Evolutionary conservation across 2,113 vertebrate genomes (phyloP), one percentile per base, ranked within the genome.

Genomic region (Synchiropus splendidus): DNA sequence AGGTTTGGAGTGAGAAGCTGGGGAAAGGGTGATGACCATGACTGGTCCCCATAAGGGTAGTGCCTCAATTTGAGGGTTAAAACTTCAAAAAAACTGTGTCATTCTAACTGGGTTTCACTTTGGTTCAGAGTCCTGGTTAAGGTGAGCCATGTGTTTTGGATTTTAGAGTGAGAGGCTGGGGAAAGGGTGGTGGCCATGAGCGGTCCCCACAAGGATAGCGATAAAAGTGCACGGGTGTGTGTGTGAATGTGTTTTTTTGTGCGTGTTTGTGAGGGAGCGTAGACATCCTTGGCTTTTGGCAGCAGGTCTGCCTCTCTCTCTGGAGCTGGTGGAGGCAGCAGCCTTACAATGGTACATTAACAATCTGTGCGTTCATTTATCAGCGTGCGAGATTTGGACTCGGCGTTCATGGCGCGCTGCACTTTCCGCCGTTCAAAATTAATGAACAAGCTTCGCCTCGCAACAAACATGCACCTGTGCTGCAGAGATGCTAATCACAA

Each of bases 401-500:
- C 88, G 88, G 82, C 89, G 89, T 96, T 97, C 92, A 94, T 90
- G 92, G 92, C 92, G 88, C 88, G 79, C 89, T 94, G 92, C 90
- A 92, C 94, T 95, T 93, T 91, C 92, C 94, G 90, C 87, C 85
- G 92, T 90, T 88, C 92, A 91, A 91, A 98, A 98, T 97, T 94
- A 98, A 98, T 97, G 92, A 97, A 98, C 92, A 95, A 92, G 90
- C 90, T 91, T 95, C 89, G 89, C 92, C 92, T 94, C 86, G 88
- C 91, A 94, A 92, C 94, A 91, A 97, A 94, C 92, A 94, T 90
- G 94, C 94, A 98, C 94, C 94, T 97, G 94, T 93, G 92, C 89
- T 87, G 90, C 90, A 88, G 87, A 88, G 92, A 92, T 93, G 90
- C 89, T 92, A 93, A 97, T 98, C 94, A 89, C 90, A 92, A 94